phyloP scores from a whole-genome alignment of 2,113 vertebrate species.

The Bufo bufo region DNA sequence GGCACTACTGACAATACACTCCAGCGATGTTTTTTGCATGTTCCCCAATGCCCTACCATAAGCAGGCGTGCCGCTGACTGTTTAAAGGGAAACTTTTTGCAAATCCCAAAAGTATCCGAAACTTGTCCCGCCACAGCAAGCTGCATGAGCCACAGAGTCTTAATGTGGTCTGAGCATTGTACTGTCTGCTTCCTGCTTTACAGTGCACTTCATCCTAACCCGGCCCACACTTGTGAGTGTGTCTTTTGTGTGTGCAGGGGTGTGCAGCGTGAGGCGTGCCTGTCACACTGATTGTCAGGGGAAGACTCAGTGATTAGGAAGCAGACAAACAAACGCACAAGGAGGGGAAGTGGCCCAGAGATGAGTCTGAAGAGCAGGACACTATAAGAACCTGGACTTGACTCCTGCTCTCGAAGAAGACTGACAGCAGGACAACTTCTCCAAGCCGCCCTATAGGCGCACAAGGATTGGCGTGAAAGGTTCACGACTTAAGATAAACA shows the following conservation, averaged over 20 bases:
- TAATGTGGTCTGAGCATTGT: background rate
- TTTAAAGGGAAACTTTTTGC: background rate
- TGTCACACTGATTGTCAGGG: constrained; percentile 49
- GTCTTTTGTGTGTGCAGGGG: constrained; percentile 48
- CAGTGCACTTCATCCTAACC: constrained; percentile 1
- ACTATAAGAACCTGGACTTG: background rate
- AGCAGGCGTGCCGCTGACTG: background rate
- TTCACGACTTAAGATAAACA: background rate
- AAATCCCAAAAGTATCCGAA: background rate
- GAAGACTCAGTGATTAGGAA: constrained; percentile 41
- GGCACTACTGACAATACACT: background rate
- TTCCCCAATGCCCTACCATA: background rate
- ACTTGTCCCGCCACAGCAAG: background rate
- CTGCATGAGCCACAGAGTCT: background rate
- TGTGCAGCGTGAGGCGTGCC: constrained; percentile 49
- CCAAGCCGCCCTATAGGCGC: background rate
- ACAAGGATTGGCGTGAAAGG: too few relatives aligned
- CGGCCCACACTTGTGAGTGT: constrained; percentile 41
- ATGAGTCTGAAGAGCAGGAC: background rate
- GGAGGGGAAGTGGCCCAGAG: constrained; percentile 1
- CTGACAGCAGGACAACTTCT: background rate
- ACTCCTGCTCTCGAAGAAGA: background rate
- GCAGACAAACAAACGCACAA: constrained; percentile 43
- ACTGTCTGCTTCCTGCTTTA: constrained; percentile 28
- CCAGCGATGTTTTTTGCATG: background rate